A percentile compares a stretch with the other conserved stretches of the same genome.
Evolutionary conservation across 2,113 vertebrate genomes (phyloP).

Genomic region (Zosterops hypoxanthus): DNA sequence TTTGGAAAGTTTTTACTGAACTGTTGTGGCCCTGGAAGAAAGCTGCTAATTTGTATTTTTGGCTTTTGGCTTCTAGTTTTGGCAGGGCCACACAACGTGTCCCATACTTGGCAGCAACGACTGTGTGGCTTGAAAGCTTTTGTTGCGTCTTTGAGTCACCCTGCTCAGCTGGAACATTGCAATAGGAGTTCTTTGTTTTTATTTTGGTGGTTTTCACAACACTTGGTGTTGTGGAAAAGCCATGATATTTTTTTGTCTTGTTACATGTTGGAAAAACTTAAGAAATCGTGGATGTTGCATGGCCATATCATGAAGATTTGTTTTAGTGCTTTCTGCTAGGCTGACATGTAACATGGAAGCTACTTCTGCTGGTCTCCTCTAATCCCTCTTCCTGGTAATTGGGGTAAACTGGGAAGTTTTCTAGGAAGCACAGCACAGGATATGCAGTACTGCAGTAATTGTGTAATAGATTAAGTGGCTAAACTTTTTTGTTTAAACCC

Average conservation of each 20-base stretch:
- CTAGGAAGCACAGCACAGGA: background rate
- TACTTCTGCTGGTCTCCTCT: background rate
- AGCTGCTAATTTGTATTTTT: constrained; percentile 45
- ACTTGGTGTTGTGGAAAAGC: background rate
- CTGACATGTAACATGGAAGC: background rate
- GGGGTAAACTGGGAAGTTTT: background rate
- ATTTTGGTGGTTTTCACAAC: constrained; percentile 1
- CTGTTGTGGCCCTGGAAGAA: constrained; percentile 18
- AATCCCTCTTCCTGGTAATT: background rate
- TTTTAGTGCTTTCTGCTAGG: background rate
- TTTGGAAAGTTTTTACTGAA: background rate
- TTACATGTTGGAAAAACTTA: background rate
- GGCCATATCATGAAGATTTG: rapidly evolving
- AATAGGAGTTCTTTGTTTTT: constrained; percentile 3
- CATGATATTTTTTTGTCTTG: background rate
- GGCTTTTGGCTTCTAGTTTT: constrained; percentile 50
- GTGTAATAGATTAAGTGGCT: background rate
- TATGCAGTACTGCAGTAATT: background rate
- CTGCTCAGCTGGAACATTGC: constrained; percentile 11
- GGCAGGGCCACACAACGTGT: constrained; percentile 1
- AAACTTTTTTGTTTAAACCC: background rate
- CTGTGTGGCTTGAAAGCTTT: constrained; percentile 43
- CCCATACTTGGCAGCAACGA: background rate
- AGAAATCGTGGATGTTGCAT: rapidly evolving
- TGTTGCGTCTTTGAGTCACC: background rate